Evolutionary conservation across 2,113 vertebrate genomes (phyloP), one percentile per base, ranked within the genome.

Genomic region (Cebidichthys violaceus): DNA sequence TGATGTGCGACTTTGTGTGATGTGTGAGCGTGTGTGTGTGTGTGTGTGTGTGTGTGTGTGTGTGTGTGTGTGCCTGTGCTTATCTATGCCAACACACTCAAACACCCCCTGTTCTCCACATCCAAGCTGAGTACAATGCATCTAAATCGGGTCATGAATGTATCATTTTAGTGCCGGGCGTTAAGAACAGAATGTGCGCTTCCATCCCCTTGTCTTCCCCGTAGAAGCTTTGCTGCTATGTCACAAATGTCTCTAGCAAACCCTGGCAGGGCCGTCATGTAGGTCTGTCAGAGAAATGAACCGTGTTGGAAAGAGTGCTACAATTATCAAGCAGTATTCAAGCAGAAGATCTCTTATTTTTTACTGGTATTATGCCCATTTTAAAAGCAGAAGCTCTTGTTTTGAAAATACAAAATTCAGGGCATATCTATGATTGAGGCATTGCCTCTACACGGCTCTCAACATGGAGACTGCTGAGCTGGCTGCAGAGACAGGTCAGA

Each of bases 61-160:
- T 24, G 10, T 59, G 18, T 22, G 13, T 59, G 47, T 60, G n/a
- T 45, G 75, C 45, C 27, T 82, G 29, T 68, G 52, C 71, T 54
- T 15, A 57, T 80, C 75, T 83, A 11, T 76, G 43, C 71, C 60
- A 62, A 14, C 60, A 27, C 70, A 75, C 59, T 79, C 35, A 39
- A 79, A 84, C 77, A 79, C 66, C 70, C 9, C 15, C 70, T 52
- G 72, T 76, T 85, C 80, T 86, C 72, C 59, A 62, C 81, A 69
- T 81, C 81, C 47, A 24, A 52, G 71, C 82, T n/a, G 68, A 88
- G 37, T 17, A 83, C 77, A 77, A 61, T 85, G 81, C 37, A 1
- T 86, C 85, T 88, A 82, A 89, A 89, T 80, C 70, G 33, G 85
- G 89, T 92, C 86, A 83, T 72, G 75, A 73, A 77, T 77, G 83